Evolutionary conservation across 2,888 invertebrate genomes (phyloP), one percentile per base, ranked within the genome.

Genomic region (Ectemnius cavifrons): DNA sequence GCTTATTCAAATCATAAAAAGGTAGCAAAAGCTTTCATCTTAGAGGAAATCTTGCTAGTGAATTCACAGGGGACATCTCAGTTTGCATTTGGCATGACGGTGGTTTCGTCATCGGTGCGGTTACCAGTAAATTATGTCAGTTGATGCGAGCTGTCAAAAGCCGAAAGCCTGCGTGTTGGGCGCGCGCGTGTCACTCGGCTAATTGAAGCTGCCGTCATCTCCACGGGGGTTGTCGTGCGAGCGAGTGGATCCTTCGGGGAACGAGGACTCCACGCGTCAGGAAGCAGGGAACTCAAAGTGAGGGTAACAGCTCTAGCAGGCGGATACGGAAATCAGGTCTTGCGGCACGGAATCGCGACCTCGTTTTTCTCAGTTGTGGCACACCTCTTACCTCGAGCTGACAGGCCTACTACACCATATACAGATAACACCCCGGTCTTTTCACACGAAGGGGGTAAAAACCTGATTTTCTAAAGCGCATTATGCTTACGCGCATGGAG

Each of bases 121-220:
- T 62, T 45, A 46, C 47, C 66, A 58, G 18, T 65, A 72, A 72
- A 72, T 75, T 72, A 75, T 47, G 28, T 45, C 63, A 37, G 5
- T 27, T 67, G 63, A 74, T 20, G 11, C 2, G 11, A 28, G 20
- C 20, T 49, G 71, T 67, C 67, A 71, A 61, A 71, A 73, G 45
- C 64, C 28, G 57, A 57, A 63, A 60, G 37, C 46, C 16, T 6
- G 59, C 56, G 65, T 37, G 68, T 72, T 20, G 52, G 11, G 37
- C 37, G 11, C 23, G 37, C 37, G 57, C 13, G n/a, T 45, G 63
- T 73, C 66, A 66, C 56, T 63, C 49, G 68, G 66, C 63, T 75
- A 75, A 75, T 75, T 69, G 69, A 73, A 76, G 60, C 75, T 16
- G 68, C 63, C 66, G 69, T 69, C 66, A 63, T 69, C 69, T 65